These are phyloP conservation scores for Mesochorus sp. DNA, from an alignment of 2,888 invertebrate genomes.

Conservation along the genomic window DNA sequence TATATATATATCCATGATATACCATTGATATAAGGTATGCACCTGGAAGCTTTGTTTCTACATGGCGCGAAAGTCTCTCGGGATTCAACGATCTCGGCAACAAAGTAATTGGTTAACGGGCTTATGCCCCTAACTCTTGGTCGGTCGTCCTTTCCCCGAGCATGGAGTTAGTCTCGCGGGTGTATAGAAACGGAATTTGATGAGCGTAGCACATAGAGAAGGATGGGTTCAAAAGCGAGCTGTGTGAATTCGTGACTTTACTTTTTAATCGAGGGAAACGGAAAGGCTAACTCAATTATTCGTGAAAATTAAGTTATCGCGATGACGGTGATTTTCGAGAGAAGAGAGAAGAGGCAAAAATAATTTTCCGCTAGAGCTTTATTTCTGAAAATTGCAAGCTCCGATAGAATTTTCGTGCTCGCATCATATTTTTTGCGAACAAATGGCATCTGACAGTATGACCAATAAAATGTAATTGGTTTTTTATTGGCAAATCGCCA, in stretches of 20 bases:
- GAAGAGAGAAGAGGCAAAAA: not conserved
- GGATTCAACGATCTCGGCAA: constrained; percentile 35
- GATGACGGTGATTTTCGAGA: constrained; percentile 3
- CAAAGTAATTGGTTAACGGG: constrained; percentile 44
- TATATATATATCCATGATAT: not conserved
- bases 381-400: constrained; percentile 5
- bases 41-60: constrained; percentile 43
- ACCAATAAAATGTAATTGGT: not conserved
- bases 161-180: not conserved
- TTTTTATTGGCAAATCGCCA: not conserved
- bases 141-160: not conserved
- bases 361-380: not conserved
- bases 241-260: constrained; percentile 12
- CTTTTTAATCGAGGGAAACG: constrained; percentile 29
- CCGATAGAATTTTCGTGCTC: not conserved
- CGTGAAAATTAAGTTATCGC: constrained; percentile 1
- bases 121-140: constrained; percentile 28
- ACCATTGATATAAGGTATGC: constrained; percentile 9
- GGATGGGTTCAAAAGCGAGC: not conserved
- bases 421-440: not conserved
- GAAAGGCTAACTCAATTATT: constrained; percentile 37
- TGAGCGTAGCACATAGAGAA: not conserved
- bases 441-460: not conserved
- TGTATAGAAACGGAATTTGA: constrained; percentile 2
- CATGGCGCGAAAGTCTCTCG: constrained; percentile 22